Conservation (phyloP, 2,797 vertebrate species). For the Ciconia nigra region DNA sequence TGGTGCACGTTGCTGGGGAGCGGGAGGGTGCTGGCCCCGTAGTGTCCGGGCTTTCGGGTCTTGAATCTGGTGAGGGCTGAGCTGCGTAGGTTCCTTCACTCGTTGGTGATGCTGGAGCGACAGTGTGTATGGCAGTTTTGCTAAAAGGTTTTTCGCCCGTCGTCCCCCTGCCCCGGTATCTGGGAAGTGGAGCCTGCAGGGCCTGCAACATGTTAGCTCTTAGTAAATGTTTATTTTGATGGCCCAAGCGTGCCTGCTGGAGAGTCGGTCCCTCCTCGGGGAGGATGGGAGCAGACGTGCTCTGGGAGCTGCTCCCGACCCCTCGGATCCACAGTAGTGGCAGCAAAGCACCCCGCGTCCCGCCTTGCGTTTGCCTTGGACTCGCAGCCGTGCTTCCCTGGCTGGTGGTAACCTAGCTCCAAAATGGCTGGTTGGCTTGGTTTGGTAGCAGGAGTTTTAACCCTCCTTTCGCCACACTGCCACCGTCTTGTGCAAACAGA, state of each 20-base stretch:
- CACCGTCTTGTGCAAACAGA: not conserved
- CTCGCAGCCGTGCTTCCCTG: accelerated
- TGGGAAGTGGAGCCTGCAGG: not conserved
- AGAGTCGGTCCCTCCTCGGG: accelerated
- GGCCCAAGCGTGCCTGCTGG: not conserved
- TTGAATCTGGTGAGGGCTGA: not conserved
- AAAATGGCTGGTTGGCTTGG: not conserved
- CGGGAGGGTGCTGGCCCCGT: not conserved
- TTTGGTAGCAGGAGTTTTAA: not conserved
- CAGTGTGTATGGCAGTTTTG: not conserved
- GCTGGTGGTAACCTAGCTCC: not conserved
- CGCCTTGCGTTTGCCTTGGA: accelerated
- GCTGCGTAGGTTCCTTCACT: accelerated
- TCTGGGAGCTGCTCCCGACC: not conserved
- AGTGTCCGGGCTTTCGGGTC: not conserved
- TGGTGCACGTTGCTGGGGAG: not conserved
- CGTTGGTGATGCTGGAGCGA: not conserved
- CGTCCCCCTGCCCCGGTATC: accelerated
- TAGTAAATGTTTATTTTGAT: not conserved
- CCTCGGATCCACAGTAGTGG: accelerated
- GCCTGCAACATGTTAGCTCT: not conserved
- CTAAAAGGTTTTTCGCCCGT: not conserved
- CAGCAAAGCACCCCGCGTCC: accelerated
- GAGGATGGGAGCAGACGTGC: not conserved
- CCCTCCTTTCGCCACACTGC: not conserved